Conservation (phyloP, 2,113 vertebrate species). For the Actenoides lindsayi region DNA sequence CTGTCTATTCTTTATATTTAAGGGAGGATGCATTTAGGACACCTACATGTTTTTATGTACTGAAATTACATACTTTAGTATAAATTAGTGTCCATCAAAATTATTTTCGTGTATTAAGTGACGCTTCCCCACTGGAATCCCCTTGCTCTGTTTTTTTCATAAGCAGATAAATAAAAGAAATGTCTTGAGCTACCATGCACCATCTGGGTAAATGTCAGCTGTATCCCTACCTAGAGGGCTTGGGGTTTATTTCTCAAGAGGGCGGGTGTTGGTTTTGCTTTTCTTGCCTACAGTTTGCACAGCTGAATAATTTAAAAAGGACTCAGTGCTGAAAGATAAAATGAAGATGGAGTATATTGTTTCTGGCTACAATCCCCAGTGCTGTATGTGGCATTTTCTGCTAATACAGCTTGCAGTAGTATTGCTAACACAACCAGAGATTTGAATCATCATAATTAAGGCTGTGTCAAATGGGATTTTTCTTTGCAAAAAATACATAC, state of each 20-base stretch:
- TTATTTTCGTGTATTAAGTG: neutral
- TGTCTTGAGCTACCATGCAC: neutral
- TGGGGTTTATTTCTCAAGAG: constrained; percentile 49
- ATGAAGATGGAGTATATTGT: constrained; percentile 59
- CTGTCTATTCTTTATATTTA: neutral
- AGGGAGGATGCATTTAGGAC: neutral
- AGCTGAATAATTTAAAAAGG: constrained; percentile 64
- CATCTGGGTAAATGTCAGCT: constrained; percentile 60
- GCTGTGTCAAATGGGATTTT: neutral
- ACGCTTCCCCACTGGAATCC: neutral
- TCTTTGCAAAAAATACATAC: neutral
- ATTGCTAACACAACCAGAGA: constrained; percentile 2
- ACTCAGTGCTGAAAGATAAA: constrained; percentile 47
- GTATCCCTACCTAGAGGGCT: constrained; percentile 10
- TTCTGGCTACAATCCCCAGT: constrained; percentile 45
- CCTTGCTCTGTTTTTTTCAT: neutral
- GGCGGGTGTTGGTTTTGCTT: constrained; percentile 41
- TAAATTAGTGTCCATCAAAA: neutral
- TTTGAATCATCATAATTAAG: constrained; percentile 30
- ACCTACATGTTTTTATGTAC: neutral
- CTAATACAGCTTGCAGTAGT: constrained; percentile 11
- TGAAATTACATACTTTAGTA: neutral
- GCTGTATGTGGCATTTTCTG: constrained; percentile 50
- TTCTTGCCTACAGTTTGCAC: constrained; percentile 55
- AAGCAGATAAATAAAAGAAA: constrained; percentile 27